Conservation (phyloP, 2,888 invertebrate genomes). For the Athalia rosae region DNA sequence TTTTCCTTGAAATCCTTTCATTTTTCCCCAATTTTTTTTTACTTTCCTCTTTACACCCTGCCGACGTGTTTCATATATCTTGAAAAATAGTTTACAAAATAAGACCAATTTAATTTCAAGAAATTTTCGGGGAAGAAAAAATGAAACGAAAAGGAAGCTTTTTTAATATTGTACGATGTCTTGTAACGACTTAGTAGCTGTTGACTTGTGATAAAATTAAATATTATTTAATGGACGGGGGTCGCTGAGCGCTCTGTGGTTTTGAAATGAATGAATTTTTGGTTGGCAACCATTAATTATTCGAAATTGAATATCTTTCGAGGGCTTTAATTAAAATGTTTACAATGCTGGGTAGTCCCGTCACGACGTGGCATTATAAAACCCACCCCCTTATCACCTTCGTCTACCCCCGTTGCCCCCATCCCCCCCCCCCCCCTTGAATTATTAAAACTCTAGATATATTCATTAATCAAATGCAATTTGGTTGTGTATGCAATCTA, state of each 20-base stretch:
- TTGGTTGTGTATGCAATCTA: not conserved
- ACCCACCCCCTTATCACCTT: slow-evolving; percentile 32
- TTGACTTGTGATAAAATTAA: slow-evolving; percentile 64
- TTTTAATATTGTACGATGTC: slow-evolving; percentile 54
- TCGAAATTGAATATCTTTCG: slow-evolving; percentile 69
- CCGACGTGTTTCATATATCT: not conserved
- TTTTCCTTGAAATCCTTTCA: not conserved
- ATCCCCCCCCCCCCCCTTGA: too few relatives aligned
- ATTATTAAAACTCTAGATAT: slow-evolving; percentile 58
- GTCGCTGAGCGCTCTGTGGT: slow-evolving; percentile 50
- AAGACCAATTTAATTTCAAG: not conserved
- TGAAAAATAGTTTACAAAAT: not conserved
- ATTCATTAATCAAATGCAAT: slow-evolving; percentile 60
- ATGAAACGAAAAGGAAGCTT: slow-evolving; percentile 26
- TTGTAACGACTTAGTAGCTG: slow-evolving; percentile 55
- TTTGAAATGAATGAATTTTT: slow-evolving; percentile 58
- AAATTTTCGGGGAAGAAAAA: not conserved
- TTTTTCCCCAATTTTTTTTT: slow-evolving; percentile 33
- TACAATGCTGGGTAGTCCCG: slow-evolving; percentile 59
- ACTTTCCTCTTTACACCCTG: slow-evolving; percentile 15
- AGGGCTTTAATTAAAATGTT: slow-evolving; percentile 69
- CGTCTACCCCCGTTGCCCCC: too few relatives aligned
- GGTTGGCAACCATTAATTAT: slow-evolving; percentile 66
- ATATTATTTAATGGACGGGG: slow-evolving; percentile 60
- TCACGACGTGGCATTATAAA: slow-evolving; percentile 57